Base-by-base conservation (phyloP, 2,113 vertebrate genomes). In the Pseudolaguvia tuberculata region DNA sequence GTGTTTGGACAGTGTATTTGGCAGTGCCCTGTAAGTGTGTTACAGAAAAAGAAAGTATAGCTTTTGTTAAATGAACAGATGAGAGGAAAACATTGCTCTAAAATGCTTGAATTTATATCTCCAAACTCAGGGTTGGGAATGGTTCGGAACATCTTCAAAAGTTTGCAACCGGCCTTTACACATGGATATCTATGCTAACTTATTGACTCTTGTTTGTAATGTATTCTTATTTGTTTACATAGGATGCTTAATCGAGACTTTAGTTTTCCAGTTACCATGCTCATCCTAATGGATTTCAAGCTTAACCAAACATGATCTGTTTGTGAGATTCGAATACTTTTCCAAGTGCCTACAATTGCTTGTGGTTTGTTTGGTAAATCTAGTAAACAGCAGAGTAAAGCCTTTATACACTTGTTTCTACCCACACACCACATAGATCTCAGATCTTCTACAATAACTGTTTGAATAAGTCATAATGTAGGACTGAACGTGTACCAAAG, bases 171-270 rank as follows among this genome's bases (percentile, higher is more conserved):
- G 1, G 7, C 25, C 18, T 29, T 23, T 2, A 13, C 17, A 25
- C 2, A 0, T 2, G 10, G 27, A n/a, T 68, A 68, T 52, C 48
- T 31, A 51, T 29, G 25, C 65, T 68, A 51, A 68, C 29, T 50
- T 48, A 68, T 68, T 25, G 12, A 31, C 31, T 4, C 66, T 68
- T 68, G 66, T 68, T 47, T n/a, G 20, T 68, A 29, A 68, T 68
- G 47, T 50, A 31, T 51, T 31, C 9, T 68, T 31, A 17, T 20
- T 68, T 68, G 35, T 63, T 45, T 63, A 18, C 45, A 31, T 29
- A 42, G 48, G 48, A 23, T 52, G 25, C 47, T 6, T 52, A 68
- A 51, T 7, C 5, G 48, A 25, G 23, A 66, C 3, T 50, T 48
- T 65, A 17, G n/a, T n/a, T n/a, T n/a, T 65, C 20, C 9, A 13